phyloP scores from a whole-genome alignment of 2,113 vertebrate species.

The Narcine bancroftii region DNA sequence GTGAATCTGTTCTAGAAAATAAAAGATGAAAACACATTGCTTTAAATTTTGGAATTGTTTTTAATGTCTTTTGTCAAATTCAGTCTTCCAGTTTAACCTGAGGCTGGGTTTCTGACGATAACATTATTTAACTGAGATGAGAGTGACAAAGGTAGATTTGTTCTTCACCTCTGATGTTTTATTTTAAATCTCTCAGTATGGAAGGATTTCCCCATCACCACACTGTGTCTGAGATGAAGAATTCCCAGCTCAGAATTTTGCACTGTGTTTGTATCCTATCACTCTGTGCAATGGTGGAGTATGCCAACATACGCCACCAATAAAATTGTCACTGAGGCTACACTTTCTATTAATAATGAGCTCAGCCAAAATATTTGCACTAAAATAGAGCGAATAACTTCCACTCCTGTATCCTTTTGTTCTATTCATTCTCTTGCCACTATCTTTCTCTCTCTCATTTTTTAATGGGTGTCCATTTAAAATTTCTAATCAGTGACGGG shows the following conservation, averaged over 20 bases:
- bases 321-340: neutral
- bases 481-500: constrained; percentile 32
- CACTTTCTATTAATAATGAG: neutral
- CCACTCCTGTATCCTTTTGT: neutral
- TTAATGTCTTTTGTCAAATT: neutral
- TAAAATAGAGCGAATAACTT: neutral
- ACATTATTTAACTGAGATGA: neutral
- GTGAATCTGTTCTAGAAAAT: neutral
- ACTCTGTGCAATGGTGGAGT: neutral
- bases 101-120: neutral
- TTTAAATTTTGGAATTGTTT: neutral
- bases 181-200: too few relatives aligned
- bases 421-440: neutral
- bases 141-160: neutral
- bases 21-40: neutral
- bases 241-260: neutral
- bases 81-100: neutral
- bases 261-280: neutral
- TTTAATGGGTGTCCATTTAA: constrained; percentile 33
- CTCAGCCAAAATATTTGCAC: constrained; percentile 10
- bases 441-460: constrained; percentile 27
- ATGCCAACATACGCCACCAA: neutral
- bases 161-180: neutral
- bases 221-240: neutral
- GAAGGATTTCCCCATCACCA: neutral